Evolutionary conservation across 2,113 vertebrate species (phyloP), one percentile per base, ranked within the genome.

Genomic region (Glaucomys volans): DNA sequence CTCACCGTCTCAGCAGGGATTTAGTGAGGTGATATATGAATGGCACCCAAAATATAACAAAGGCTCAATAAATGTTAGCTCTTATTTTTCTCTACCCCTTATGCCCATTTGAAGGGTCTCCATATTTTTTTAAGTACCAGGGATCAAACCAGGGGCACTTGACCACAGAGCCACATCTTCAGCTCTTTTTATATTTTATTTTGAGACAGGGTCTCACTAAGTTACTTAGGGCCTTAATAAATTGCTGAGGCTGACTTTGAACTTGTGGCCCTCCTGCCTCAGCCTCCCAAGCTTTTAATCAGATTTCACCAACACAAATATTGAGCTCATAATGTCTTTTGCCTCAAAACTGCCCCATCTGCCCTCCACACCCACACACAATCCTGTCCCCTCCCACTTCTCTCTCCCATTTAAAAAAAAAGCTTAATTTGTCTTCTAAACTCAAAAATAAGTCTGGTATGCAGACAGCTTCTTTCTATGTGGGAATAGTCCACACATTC

Each of bases 241-340:
- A 57, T 57, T 57, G 54, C 54, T 18, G 17, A 57, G 54, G 20
- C 4, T 57, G 20, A 24, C 54, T 22, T 57, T 57, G 54, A 22
- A 57, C 20, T 57, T 57, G 54, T 22, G 20, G 8, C 54, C 20
- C 20, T 57, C 54, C 54, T 57, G 54, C 20, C 54, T 57, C 20
- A 57, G 54, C 20, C 20, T 57, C 54, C 54, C 6, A 8, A 57
- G 54, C 83, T 62, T 92, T 80, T 59, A 92, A 87, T 42, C 35
- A 81, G 52, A 91, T 76, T 79, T 92, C 54, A 83, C 42, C 30
- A 84, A 82, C 44, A 85, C 57, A 80, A 40, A n/a, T 80, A 54
- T 66, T 90, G 13, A 89, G 7, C 8, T 91, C 18, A 22, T 30
- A 30, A 18, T 69, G 22, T 10, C 17, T 87, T 94, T 71, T 85